Percentiles rank a stretch among this genome's conserved stretches.
Conservation (phyloP, 2,113 vertebrate genomes). For the Apistogramma diplotaenia region DNA sequence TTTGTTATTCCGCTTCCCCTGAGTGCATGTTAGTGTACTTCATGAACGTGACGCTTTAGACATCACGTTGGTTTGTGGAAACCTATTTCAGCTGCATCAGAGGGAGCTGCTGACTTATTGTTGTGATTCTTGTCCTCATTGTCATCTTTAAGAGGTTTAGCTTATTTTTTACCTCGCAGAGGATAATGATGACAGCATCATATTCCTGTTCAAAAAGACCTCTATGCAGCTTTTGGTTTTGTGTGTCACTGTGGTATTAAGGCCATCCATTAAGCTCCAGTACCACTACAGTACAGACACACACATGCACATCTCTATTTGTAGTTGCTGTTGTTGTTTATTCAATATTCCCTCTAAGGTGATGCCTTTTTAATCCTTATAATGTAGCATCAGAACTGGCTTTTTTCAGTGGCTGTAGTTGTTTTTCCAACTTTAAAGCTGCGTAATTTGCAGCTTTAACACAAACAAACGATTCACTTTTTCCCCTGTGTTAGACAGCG, state of each 20-base stretch:
- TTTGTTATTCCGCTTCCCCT: not conserved
- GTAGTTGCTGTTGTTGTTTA: constrained; percentile 2
- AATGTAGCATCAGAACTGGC: not conserved
- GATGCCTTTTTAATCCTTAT: constrained; percentile 16
- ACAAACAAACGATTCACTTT: not conserved
- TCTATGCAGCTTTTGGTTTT: constrained; percentile 41
- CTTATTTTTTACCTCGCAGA: constrained; percentile 33
- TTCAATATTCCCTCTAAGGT: not conserved
- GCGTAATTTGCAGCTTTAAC: not conserved
- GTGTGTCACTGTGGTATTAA: constrained; percentile 68
- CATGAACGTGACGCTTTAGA: not conserved
- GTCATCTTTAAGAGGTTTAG: constrained; percentile 5
- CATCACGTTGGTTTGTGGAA: not conserved
- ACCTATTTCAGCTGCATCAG: not conserved
- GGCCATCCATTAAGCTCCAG: constrained; percentile 68
- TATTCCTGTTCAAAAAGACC: constrained; percentile 32
- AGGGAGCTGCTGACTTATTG: not conserved
- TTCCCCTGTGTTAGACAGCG: not conserved
- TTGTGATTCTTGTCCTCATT: not conserved
- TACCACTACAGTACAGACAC: not conserved
- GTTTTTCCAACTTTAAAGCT: not conserved
- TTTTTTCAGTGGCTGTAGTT: not conserved
- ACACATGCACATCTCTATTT: constrained; percentile 12
- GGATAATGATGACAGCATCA: not conserved
- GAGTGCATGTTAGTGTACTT: not conserved